A percentile compares a stretch with the other conserved stretches of the same genome.
phyloP scores from a whole-genome alignment of 2,888 invertebrate species.

The Himalopsyche kuldschensis region DNA sequence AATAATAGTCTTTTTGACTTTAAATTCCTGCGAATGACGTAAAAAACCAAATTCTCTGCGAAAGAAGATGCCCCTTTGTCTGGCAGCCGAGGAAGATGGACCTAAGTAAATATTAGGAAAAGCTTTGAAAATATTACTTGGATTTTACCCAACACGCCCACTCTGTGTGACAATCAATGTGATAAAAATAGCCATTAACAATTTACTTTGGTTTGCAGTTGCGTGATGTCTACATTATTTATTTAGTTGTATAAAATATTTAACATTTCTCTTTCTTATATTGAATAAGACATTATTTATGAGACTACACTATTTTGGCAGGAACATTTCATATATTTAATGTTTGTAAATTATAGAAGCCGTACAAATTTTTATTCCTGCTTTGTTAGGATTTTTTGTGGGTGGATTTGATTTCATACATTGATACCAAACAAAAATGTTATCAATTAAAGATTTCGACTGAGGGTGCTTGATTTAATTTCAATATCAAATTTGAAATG shows the following conservation, averaged over 20 bases:
- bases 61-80: slow-evolving; percentile 15
- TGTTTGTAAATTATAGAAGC: not conserved
- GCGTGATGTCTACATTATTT: slow-evolving; percentile 18
- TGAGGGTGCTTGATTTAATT: too few species aligned
- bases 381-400: too few species aligned
- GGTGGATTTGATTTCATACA: too few species aligned
- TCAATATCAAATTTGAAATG: too few species aligned
- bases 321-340: not conserved
- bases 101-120: slow-evolving; percentile 37
- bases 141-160: slow-evolving; percentile 29
- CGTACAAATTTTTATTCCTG: too few species aligned
- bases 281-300: not conserved
- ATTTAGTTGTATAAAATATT: not conserved
- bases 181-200: slow-evolving; percentile 30
- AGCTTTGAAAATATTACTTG: slow-evolving; percentile 15
- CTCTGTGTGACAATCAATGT: slow-evolving; percentile 17
- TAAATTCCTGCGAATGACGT: slow-evolving; percentile 11
- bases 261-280: not conserved
- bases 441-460: too few species aligned
- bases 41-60: slow-evolving; percentile 2
- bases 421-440: too few species aligned
- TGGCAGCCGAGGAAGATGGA: slow-evolving; percentile 7
- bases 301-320: not conserved
- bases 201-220: slow-evolving; percentile 20
- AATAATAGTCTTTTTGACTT: slow-evolving; percentile 1